phyloP scores from a whole-genome alignment of 2,888 invertebrate species.

The Caenorhabditis drosophilae region DNA sequence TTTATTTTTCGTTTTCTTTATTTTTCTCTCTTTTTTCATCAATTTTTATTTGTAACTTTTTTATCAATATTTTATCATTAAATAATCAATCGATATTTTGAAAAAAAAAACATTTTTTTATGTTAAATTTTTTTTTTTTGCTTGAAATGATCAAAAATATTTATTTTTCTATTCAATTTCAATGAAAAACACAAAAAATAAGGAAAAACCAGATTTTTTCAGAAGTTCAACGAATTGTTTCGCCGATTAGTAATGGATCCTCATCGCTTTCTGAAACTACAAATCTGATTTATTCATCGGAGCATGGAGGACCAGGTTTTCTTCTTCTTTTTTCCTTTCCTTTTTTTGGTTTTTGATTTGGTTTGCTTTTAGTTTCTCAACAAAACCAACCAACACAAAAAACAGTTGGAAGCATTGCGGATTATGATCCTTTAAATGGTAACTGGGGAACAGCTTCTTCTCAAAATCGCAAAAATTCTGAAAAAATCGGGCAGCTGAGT shows the following conservation, averaged over 20 bases:
- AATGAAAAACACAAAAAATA: no score
- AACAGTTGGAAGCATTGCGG: constrained; percentile 67
- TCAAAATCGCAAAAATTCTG: constrained; percentile 16
- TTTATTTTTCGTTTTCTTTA: no score
- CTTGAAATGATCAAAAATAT: no score
- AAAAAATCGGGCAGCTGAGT: constrained; percentile 40
- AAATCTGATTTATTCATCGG: constrained; percentile 31
- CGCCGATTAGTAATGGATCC: background rate
- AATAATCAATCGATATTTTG: no score
- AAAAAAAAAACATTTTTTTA: no score
- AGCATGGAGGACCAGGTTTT: constrained; percentile 43
- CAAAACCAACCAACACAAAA: constrained; percentile 30
- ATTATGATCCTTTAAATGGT: constrained; percentile 88
- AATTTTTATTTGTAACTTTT: no score
- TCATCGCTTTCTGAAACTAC: constrained; percentile 7
- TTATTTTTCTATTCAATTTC: no score
- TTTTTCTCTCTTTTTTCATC: no score
- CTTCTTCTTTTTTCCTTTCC: background rate
- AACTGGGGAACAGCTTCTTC: constrained; percentile 78
- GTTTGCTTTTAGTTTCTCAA: constrained; percentile 1
- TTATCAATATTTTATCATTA: no score
- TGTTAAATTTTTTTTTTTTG: no score
- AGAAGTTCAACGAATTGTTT: background rate
- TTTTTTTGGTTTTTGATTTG: no score
- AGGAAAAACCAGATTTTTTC: no score